Conservation (phyloP, 2,113 vertebrate genomes). For the Oenanthe melanoleuca region DNA sequence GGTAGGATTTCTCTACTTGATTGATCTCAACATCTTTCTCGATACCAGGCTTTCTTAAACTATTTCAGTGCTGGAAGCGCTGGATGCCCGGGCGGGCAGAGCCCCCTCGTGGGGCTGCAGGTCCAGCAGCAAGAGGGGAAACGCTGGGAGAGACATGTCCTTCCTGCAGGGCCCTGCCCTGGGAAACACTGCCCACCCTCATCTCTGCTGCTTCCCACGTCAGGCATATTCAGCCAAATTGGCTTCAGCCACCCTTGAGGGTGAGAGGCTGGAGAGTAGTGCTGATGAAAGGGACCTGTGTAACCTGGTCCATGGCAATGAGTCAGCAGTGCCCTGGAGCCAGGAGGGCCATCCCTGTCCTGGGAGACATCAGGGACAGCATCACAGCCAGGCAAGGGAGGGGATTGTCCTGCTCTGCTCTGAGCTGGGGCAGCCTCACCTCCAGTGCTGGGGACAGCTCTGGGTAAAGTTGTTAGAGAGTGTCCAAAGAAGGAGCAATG, state of each 20-base stretch:
- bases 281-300: fast-evolving
- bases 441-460: fast-evolving
- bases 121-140: background rate
- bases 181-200: background rate
- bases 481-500: fast-evolving
- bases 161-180: background rate
- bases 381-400: background rate
- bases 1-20: background rate
- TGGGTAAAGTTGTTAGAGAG: background rate
- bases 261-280: background rate
- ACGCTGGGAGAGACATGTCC: fast-evolving
- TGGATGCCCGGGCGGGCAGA: background rate
- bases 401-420: background rate
- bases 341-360: fast-evolving
- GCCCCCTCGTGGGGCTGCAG: background rate
- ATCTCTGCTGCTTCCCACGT: background rate
- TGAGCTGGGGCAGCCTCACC: fast-evolving
- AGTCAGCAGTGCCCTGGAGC: background rate
- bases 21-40: background rate
- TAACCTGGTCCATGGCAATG: fast-evolving
- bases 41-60: background rate
- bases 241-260: background rate
- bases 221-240: background rate
- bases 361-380: background rate
- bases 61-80: background rate